These are phyloP conservation scores for Epiblema foenella DNA, from an alignment of 2,888 invertebrate species.

Conservation along the genomic window DNA sequence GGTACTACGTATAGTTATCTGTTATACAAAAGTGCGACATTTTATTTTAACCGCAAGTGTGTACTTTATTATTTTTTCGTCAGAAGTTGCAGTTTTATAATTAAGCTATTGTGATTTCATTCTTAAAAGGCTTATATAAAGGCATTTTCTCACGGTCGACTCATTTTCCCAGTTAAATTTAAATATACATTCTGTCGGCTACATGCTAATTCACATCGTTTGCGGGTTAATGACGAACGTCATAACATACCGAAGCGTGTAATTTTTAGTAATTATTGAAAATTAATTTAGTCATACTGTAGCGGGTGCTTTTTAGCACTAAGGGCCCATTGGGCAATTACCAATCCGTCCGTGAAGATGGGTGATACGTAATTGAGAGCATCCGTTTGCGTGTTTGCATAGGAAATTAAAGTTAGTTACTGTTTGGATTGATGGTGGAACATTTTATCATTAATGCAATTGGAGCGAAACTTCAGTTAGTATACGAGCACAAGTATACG, in stretches of 20 bases:
- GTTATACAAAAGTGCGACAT: too few relatives aligned
- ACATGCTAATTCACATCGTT: slow-evolving; percentile 44
- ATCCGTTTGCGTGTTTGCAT: slow-evolving; percentile 43
- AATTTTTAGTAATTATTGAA: slow-evolving; percentile 41
- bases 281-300: slow-evolving; percentile 39
- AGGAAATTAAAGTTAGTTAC: slow-evolving; percentile 23
- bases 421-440: slow-evolving; percentile 12
- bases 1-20: too few relatives aligned
- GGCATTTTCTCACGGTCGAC: slow-evolving; percentile 29
- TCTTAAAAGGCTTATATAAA: slow-evolving; percentile 15
- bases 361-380: slow-evolving; percentile 39
- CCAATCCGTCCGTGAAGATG: slow-evolving; percentile 40
- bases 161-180: slow-evolving; percentile 31
- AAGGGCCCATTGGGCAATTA: slow-evolving; percentile 43
- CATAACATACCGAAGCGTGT: slow-evolving; percentile 41
- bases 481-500: too few relatives aligned
- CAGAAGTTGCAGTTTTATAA: background rate
- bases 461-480: slow-evolving; percentile 24
- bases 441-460: slow-evolving; percentile 14
- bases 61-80: background rate
- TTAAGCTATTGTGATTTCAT: slow-evolving; percentile 12
- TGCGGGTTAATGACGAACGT: slow-evolving; percentile 43
- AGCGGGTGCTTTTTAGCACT: slow-evolving; percentile 34
- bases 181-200: slow-evolving; percentile 34
- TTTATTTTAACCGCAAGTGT: too few relatives aligned